Evolutionary conservation across 2,797 vertebrate species (phyloP).

Genomic region (Poeciliopsis infans): DNA sequence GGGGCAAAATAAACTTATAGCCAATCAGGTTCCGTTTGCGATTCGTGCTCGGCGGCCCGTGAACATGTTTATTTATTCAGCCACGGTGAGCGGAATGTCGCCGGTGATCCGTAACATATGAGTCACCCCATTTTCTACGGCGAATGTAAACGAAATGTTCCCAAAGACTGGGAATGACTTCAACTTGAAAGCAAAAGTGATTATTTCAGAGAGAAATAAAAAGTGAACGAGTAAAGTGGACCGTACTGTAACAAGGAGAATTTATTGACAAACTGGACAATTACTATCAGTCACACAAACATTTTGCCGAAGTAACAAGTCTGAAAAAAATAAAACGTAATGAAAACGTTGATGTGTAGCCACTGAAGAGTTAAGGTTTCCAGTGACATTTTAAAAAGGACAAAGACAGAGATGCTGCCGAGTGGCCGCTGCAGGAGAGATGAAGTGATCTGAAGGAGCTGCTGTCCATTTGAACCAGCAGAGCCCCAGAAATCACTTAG

Average conservation of each 20-base stretch:
- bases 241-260: background rate
- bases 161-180: background rate
- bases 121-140: background rate
- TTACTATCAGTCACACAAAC: background rate
- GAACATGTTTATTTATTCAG: background rate
- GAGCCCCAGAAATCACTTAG: constrained; percentile 26
- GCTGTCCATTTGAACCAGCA: constrained; percentile 30
- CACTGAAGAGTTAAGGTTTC: background rate
- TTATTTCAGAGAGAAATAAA: background rate
- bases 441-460: constrained; percentile 26
- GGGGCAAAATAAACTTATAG: background rate
- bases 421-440: constrained; percentile 8
- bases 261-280: background rate
- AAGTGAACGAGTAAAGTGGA: background rate
- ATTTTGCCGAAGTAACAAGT: background rate
- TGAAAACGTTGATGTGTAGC: background rate
- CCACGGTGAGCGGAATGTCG: background rate
- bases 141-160: background rate
- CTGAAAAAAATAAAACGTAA: background rate
- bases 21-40: background rate
- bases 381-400: background rate
- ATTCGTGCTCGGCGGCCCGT: background rate
- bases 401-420: background rate
- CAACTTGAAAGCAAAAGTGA: background rate
- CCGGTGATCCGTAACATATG: constrained; percentile 4